Base-by-base conservation (phyloP, 2,797 vertebrate species). In the Fistularia tabacaria region DNA sequence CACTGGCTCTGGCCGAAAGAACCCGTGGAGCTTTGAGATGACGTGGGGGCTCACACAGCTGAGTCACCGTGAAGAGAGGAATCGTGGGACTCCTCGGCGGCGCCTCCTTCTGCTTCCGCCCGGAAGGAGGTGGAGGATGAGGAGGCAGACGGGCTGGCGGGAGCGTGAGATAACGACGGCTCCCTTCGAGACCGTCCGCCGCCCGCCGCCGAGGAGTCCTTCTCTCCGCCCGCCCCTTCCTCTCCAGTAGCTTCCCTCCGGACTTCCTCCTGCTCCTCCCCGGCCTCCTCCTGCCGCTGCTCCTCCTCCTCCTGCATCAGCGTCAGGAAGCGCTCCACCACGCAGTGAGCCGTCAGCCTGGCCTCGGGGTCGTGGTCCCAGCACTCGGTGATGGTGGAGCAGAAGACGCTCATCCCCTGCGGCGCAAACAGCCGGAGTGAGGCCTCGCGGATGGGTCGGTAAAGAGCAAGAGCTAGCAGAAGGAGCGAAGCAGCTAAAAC, bases 321-420 rank as follows among this genome's bases (percentile, higher is more conserved):
- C 53, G 80, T 72, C 37, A 78, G 87, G 76, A 95, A 87, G 52
- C 94, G 92, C 73, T 96, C 94, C 2, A 93, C 92, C 76, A 95
- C 94, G 0, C 94, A 96, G 83, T 93, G 92, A 7, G 94, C 94
- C 0, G 94, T 96, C 61, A 96, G 92, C 2, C 94, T 85, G 14
- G 94, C 94, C 80, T 96, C 94, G 0, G 94, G 94, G 83, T 95
- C 94, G 0, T 95, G 94, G 72, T 96, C 94, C 94, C 94, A 96
- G 78, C 94, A 95, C 84, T 96, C 94, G 0, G 86, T 90, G 74
- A 96, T 89, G 56, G 94, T 95, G 69, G 93, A 91, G 0, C 93
- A 93, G 79, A 95, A 88, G 38, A 93, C 64, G 6, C 82, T 85
- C 93, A 95, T 93, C 8, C 93, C 94, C 94, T 96, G 83, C 12